Base-by-base conservation (phyloP, 2,888 invertebrate genomes). In the Microctonus hyperodae region DNA sequence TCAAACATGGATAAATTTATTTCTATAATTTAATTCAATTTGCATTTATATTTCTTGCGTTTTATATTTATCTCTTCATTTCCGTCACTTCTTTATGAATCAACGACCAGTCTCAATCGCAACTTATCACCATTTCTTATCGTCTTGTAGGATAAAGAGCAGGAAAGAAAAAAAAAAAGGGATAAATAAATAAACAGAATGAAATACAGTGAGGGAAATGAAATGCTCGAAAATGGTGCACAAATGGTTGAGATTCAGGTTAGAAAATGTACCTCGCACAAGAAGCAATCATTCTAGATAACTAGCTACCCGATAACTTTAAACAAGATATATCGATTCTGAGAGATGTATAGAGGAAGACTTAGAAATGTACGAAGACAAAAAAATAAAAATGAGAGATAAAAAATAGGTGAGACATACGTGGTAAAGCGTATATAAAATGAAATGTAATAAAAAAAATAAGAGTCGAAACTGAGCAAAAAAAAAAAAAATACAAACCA, bases 231-330 rank as follows among this genome's bases (percentile, higher is more conserved):
- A 55, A 55, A 57, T 60, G 31, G 44, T 44, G 63, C 44, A 55
- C 59, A 66, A 64, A 60, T 66, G 44, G 64, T 44, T 40, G 50
- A 44, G 50, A 70, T 69, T 71, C 69, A 63, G 56, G 22, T 60
- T 2, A 68, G 44, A 60, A 60, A 72, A 72, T 65, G 67, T 63
- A 50, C 50, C 58, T 65, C 61, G 68, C 70, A 67, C 61, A 70
- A 70, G 68, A 67, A 74, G 72, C 76, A 75, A 77, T 77, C 78
- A 72, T 69, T 78, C 75, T 72, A 74, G 72, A 74, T 75, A 78
- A 78, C 77, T 75, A 75, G 73, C 67, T 72, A 72, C 74, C 72
- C 76, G 76, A 78, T 79, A 78, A 75, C 78, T 78, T 76, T 75
- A 77, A 78, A 76, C 73, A 74, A 75, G 76, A 75, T 77, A 73